Base-by-base conservation (phyloP, 2,888 invertebrate genomes). In the Drosophila planitibia region DNA sequence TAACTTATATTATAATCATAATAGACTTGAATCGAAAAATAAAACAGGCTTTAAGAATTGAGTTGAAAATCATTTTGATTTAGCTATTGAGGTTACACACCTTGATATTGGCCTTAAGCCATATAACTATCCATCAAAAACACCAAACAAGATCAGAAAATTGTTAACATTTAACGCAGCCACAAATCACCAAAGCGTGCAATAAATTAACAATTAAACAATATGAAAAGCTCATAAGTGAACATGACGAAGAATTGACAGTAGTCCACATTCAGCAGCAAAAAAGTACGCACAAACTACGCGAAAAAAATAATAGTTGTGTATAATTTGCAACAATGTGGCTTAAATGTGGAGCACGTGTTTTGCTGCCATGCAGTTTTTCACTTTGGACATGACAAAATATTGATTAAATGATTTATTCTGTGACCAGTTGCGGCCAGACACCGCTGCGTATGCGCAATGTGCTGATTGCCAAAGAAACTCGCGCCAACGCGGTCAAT, bases 371-470 rank as follows among this genome's bases (percentile, higher is more conserved):
- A 69, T 78, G 58, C 74, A 85, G 72, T 76, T 79, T 79, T 85
- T 78, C 76, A 71, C 70, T 67, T 39, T 57, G 66, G 58, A 80
- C 89, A 85, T 87, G 88, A 87, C 85, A 89, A 82, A 86, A 87
- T 86, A 86, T 86, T 87, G 85, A 89, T 86, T 80, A 74, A 86
- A 89, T 86, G 90, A 86, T 89, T 89, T 86, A 89, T 86, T 60
- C 52, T 35, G 28, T 44, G 63, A 62, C 61, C 64, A 65, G 64
- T 64, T 70, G 55, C 54, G 63, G 52, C 63, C 64, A 54, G 76
- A 68, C 81, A 78, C 57, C 83, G 70, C 52, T 89, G 88, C 89
- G 88, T 80, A 86, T 87, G 82, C 74, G 82, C 82, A 89, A 78
- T 75, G 59, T 54, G 53, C 60, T 53, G 73, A 70, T 71, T 72